Percentiles rank a stretch among this genome's conserved stretches.
Conservation (phyloP, 2,888 invertebrate species). For the Tetranychus piercei region DNA sequence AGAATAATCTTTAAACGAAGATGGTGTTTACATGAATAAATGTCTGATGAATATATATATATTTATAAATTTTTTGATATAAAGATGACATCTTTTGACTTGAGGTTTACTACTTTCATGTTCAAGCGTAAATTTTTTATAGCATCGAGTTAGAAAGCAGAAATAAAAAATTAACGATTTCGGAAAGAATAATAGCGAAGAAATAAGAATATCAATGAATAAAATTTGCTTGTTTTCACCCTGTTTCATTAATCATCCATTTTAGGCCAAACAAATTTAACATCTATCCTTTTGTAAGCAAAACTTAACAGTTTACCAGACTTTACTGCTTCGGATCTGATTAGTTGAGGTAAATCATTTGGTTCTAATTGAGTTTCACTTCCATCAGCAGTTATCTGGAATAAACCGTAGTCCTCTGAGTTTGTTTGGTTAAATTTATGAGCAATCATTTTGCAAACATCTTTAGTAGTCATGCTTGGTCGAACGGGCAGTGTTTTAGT, state of each 20-base stretch:
- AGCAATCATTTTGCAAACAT: conserved; percentile 72
- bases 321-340: conserved; percentile 43
- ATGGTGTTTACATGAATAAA: background rate
- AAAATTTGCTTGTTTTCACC: conserved; percentile 21
- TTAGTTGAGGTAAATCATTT: conserved; percentile 71
- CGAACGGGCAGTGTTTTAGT: conserved; percentile 75
- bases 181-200: background rate
- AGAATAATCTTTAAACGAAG: background rate
- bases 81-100: background rate
- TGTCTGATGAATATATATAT: background rate
- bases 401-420: conserved; percentile 85
- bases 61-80: background rate
- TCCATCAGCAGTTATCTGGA: conserved; percentile 59
- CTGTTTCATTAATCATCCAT: conserved; percentile 46
- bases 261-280: conserved; percentile 54
- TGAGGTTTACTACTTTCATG: background rate
- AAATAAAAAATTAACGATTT: background rate
- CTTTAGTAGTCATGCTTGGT: conserved; percentile 76
- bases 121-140: background rate
- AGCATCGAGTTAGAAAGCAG: background rate
- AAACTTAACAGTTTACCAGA: conserved; percentile 64
- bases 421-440: conserved; percentile 87
- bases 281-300: conserved; percentile 84
- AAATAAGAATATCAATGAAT: background rate
- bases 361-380: conserved; percentile 78